Evolutionary conservation across 2,888 invertebrate genomes (phyloP).

Genomic region (Archips xylosteana): DNA sequence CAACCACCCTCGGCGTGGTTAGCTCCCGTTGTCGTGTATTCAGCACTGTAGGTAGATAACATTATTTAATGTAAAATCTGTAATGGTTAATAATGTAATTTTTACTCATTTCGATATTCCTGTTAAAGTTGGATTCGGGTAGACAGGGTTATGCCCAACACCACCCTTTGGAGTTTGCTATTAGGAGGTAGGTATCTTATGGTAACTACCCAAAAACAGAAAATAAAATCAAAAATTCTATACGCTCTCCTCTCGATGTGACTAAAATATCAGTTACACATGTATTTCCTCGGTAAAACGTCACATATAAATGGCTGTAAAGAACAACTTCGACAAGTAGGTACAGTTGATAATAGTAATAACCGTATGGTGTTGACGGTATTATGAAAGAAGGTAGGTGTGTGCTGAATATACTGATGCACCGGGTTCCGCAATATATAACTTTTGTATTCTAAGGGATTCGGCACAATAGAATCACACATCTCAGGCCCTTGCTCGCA

Average conservation of each 20-base stretch:
- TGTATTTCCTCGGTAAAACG: too few relatives aligned
- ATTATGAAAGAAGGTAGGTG: conserved; percentile 69
- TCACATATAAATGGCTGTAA: too few relatives aligned
- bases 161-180: too few relatives aligned
- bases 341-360: background rate
- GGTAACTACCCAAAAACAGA: too few relatives aligned
- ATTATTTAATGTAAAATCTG: background rate
- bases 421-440: conserved; percentile 84
- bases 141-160: too few relatives aligned
- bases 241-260: too few relatives aligned
- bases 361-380: conserved; percentile 86
- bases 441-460: conserved; percentile 61
- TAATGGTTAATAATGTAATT: too few relatives aligned
- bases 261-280: too few relatives aligned
- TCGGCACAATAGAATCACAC: conserved; percentile 69
- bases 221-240: too few relatives aligned
- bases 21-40: conserved; percentile 84
- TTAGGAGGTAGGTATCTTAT: too few relatives aligned
- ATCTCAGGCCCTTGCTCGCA: conserved; percentile 73
- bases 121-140: too few relatives aligned
- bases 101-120: too few relatives aligned
- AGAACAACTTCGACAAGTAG: background rate
- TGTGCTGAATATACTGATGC: conserved; percentile 76
- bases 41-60: conserved; percentile 74
- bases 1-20: conserved; percentile 93